These are phyloP conservation scores for Cirrhinus molitorella DNA, from an alignment of 2,797 vertebrate species.

Conservation along the genomic window DNA sequence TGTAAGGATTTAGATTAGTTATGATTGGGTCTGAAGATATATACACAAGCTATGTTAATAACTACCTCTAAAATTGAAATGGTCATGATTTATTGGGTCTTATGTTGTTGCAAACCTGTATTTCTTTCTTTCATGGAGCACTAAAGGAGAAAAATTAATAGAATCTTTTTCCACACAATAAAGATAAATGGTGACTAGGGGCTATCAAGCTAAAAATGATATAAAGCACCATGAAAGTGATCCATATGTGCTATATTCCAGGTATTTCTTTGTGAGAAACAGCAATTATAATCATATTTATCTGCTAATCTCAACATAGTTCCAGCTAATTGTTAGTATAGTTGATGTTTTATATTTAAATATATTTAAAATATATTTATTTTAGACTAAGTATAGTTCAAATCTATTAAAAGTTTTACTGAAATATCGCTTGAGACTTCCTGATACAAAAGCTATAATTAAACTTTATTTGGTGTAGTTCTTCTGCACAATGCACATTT, in stretches of 20 bases:
- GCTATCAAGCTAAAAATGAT: not conserved
- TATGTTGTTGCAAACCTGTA: not conserved
- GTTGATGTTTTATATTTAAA: not conserved
- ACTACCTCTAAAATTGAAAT: not conserved
- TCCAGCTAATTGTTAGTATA: not conserved
- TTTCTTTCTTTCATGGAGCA: not conserved
- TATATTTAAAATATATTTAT: not conserved
- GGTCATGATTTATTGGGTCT: not conserved
- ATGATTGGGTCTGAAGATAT: not conserved
- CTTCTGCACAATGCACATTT: no score
- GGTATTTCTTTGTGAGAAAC: not conserved
- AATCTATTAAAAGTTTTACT: no score
- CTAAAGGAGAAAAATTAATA: not conserved
- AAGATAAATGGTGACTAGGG: not conserved
- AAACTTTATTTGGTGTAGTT: no score
- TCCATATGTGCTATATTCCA: not conserved
- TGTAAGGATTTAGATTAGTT: conserved; percentile 3
- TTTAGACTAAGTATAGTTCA: no score
- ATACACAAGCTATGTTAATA: not conserved
- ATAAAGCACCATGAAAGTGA: not conserved
- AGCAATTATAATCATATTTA: not conserved
- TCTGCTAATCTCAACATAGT: not conserved
- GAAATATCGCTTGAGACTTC: no score
- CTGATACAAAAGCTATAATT: no score
- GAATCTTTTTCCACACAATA: not conserved